Conservation (phyloP, 2,113 vertebrate genomes). For the Seriola rivoliana region DNA sequence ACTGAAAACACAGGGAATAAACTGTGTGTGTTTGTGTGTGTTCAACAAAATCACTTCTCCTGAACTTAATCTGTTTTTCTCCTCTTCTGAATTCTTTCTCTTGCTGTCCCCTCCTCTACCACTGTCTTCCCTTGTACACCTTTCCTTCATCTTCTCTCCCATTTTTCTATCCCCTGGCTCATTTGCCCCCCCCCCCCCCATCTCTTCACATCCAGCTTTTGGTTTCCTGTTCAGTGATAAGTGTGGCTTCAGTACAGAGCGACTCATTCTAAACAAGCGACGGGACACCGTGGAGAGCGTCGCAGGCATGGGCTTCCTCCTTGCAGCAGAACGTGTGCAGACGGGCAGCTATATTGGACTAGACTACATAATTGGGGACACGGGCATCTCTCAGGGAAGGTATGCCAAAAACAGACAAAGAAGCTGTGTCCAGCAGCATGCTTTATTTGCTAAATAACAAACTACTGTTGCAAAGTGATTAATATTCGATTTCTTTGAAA, state of each 20-base stretch:
- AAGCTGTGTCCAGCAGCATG: neutral
- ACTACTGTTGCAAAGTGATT: neutral
- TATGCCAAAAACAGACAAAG: slow-evolving; percentile 41
- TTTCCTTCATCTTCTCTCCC: neutral
- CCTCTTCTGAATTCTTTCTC: neutral
- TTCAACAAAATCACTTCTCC: neutral
- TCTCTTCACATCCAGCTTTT: slow-evolving; percentile 85
- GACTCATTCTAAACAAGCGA: slow-evolving; percentile 87
- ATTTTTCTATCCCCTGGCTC: neutral
- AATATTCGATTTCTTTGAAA: neutral
- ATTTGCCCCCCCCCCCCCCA: neutral
- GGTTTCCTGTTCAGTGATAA: slow-evolving; percentile 96
- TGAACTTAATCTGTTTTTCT: neutral
- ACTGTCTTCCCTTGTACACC: neutral
- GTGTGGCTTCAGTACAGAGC: slow-evolving; percentile 93
- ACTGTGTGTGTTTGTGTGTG: neutral
- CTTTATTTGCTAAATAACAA: neutral
- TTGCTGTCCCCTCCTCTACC: neutral
- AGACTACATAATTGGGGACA: slow-evolving; percentile 95
- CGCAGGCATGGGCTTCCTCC: slow-evolving; percentile 90
- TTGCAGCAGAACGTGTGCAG: slow-evolving; percentile 92
- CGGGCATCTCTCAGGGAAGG: slow-evolving; percentile 91
- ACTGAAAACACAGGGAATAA: neutral
- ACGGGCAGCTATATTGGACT: slow-evolving; percentile 91
- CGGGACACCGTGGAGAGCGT: slow-evolving; percentile 92